Percentiles rank a stretch among this genome's conserved stretches.
Conservation (phyloP, 2,113 vertebrate genomes). For the Phainopepla nitens region DNA sequence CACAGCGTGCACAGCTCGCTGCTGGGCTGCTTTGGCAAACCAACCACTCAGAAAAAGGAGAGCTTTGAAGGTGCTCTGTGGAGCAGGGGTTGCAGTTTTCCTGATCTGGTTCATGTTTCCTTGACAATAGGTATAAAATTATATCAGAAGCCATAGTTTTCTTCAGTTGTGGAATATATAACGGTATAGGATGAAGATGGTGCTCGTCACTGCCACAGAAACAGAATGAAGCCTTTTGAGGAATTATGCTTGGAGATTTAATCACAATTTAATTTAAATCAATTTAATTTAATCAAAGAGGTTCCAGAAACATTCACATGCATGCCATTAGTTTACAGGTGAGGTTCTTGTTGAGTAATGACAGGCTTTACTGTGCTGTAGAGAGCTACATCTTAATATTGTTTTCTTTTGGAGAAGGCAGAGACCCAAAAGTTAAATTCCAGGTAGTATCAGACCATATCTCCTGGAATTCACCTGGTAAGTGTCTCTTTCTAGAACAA, state of each 20-base stretch:
- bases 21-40: neutral
- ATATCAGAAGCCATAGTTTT: neutral
- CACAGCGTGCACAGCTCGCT: accelerated
- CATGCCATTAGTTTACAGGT: neutral
- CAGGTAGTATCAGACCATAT: neutral
- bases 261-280: no score
- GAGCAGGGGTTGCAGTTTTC: neutral
- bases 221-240: neutral
- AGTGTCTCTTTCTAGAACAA: neutral
- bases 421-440: neutral
- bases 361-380: neutral
- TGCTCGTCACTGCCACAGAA: neutral
- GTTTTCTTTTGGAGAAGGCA: neutral
- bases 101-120: neutral
- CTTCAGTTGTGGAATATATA: neutral
- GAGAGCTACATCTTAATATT: neutral
- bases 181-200: neutral
- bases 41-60: accelerated
- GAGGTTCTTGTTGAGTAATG: neutral
- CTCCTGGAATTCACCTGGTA: neutral
- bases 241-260: neutral
- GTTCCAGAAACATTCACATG: neutral
- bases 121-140: neutral
- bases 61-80: neutral
- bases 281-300: neutral